Base-by-base conservation (phyloP, 1,140 invertebrate species). In the Ceratina calcarata region DNA sequence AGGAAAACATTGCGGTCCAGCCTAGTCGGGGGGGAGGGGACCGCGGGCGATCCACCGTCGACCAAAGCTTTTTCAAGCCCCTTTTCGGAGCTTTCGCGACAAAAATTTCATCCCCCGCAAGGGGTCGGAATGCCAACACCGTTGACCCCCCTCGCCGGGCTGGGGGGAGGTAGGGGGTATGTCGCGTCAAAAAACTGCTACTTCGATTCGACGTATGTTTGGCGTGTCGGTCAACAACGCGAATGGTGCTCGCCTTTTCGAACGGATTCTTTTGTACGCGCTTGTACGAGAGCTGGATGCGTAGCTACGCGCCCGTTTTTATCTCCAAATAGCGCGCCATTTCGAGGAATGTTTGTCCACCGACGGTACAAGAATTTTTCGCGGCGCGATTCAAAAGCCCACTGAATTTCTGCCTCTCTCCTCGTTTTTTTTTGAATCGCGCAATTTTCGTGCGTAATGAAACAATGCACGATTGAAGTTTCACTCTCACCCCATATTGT, bases 1-100 rank as follows among this genome's bases (percentile, higher is more conserved):
- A 89, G 86, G 87, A 88, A 90, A 90, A 90, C 89, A 88, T 86
- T 86, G 85, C 83, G 87, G 82, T 86, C 49, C 49, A 72, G 68
- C 18, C 45, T 78, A 27, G 72, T 69, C 60, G 80, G 45, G 79
- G 37, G 10, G 37, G 8, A 6, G 37, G 37, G 37, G 37, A 45
- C 80, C 83, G 73, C 75, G 75, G 80, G 81, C 84, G 75, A 76
- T 84, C 74, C 75, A 62, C 15, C 77, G 77, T 68, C 49, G 12
- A 73, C 76, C 64, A 76, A 60, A 66, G 37, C 68, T 79, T 74
- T 73, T 73, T 79, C 77, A 60, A 32, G 55, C 22, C 45, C 61
- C 61, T 20, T 60, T 79, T 69, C 78, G 53, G 78, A 73, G 68
- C 37, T 79, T 81, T 68, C 77, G 67, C 75, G 58, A 78, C 67